Evolutionary conservation across 1,140 invertebrate genomes (phyloP), one percentile per base, ranked within the genome.

Genomic region (Berghia stephanieae): DNA sequence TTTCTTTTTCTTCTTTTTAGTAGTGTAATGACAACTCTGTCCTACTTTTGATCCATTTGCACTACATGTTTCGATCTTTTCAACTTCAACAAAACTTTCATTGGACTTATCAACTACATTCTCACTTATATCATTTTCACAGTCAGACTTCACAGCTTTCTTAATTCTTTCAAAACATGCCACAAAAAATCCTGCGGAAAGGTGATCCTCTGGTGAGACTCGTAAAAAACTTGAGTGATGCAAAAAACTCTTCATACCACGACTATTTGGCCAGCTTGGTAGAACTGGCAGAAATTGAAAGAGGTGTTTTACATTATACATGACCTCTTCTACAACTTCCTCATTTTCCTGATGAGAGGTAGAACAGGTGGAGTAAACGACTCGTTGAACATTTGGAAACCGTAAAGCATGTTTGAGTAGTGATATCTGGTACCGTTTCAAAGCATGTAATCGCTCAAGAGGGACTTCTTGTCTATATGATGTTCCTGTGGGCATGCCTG

Each of bases 311-410:
- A 88, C 84, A 24, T 84, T 68, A 4, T 83, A 66, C 21, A 92
- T 82, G 4, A 91, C 91, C 79, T 94, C 91, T 34, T 88, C 82
- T 5, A 98, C 91, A 0, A 98, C 96, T 81, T 93, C 89, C 90
- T 99, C 98, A 87, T 99, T 99, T 91, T 99, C 98, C 91, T 96
- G 93, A 6, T 92, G 91, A 88, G 94, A 92, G 36, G 97, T 86
- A 0, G 97, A 99, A 87, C 97, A 99, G 0, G 97, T 99, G 24
- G 96, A 98, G 87, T 99, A 99, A 6, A 98, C 94, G 60, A 99
- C 92, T 78, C 93, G 91, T 86, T 96, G 94, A 0, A 93, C 95
- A 75, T 92, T 92, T 1, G 95, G 94, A 88, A 98, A 98, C 24
- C 91, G 92, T 81, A 99, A 92, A 0, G 96, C 96, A 87, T 96